These are phyloP conservation scores for Neuroscelio doddi DNA, from an alignment of 2,888 invertebrate species.

Conservation along the genomic window DNA sequence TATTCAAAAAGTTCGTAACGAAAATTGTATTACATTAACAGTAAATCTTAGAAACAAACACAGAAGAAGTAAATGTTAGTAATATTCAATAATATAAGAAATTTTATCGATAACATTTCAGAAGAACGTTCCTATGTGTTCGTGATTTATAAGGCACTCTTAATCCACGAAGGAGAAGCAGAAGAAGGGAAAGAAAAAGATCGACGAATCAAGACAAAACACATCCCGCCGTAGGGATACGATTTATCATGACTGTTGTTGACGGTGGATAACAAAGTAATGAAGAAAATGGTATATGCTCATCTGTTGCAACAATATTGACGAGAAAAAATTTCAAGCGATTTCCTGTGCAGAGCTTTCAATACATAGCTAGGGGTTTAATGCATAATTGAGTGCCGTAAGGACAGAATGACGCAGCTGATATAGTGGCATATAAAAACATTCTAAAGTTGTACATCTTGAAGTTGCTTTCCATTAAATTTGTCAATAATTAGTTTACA, in stretches of 20 bases:
- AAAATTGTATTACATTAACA: too few relatives aligned
- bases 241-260: neutral
- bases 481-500: conserved; percentile 1
- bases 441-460: neutral
- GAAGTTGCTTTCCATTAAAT: neutral
- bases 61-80: too few relatives aligned
- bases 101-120: too few relatives aligned
- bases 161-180: neutral
- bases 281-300: conserved; percentile 3
- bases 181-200: neutral
- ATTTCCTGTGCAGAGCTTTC: conserved; percentile 32
- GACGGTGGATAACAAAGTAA: conserved; percentile 4
- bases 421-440: conserved; percentile 5
- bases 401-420: conserved; percentile 4
- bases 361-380: conserved; percentile 13
- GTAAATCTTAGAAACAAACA: too few relatives aligned
- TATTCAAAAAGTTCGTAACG: too few relatives aligned
- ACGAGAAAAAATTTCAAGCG: conserved; percentile 34
- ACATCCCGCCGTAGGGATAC: neutral
- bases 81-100: too few relatives aligned
- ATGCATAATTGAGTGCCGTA: conserved; percentile 8
- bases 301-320: conserved; percentile 19
- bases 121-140: neutral
- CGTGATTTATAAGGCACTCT: neutral
- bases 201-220: neutral